Conservation (phyloP, 2,797 vertebrate species). For the Gymnoscopelus braueri region DNA sequence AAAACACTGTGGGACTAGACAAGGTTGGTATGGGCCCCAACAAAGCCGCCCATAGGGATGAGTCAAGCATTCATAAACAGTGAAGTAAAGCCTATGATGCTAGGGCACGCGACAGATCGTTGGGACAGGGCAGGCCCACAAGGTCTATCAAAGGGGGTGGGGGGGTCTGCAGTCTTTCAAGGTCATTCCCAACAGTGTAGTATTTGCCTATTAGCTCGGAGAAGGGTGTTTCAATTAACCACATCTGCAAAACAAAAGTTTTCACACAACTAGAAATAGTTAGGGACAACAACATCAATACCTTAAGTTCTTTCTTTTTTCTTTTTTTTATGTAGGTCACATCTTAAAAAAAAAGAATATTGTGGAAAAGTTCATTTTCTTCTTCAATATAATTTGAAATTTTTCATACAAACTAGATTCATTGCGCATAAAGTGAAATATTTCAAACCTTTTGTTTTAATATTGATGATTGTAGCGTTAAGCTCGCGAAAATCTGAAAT, state of each 20-base stretch:
- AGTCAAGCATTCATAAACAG: constrained; percentile 94
- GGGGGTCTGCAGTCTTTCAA: constrained; percentile 58
- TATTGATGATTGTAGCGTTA: too few relatives aligned
- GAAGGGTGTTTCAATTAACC: constrained; percentile 85
- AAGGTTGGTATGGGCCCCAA: constrained; percentile 99
- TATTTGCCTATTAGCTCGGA: constrained; percentile 89
- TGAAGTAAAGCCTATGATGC: constrained; percentile 94
- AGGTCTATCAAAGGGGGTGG: constrained; percentile 75
- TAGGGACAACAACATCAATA: constrained; percentile 66
- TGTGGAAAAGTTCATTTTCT: too few relatives aligned
- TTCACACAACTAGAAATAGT: constrained; percentile 93
- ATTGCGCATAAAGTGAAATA: too few relatives aligned
- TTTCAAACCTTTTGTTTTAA: too few relatives aligned
- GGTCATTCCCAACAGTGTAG: constrained; percentile 89
- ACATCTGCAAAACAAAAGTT: constrained; percentile 96
- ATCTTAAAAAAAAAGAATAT: too few relatives aligned
- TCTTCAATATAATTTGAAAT: too few relatives aligned
- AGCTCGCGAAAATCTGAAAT: too few relatives aligned
- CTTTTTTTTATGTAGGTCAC: too few relatives aligned
- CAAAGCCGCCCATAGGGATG: constrained; percentile 99
- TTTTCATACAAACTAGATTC: too few relatives aligned
- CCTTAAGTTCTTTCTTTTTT: too few relatives aligned
- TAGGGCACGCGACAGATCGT: constrained; percentile 95
- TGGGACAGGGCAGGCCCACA: constrained; percentile 90
- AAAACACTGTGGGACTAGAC: constrained; percentile 99